Evolutionary conservation across 2,888 invertebrate species (phyloP).

Genomic region (Stegana nigrithorax): DNA sequence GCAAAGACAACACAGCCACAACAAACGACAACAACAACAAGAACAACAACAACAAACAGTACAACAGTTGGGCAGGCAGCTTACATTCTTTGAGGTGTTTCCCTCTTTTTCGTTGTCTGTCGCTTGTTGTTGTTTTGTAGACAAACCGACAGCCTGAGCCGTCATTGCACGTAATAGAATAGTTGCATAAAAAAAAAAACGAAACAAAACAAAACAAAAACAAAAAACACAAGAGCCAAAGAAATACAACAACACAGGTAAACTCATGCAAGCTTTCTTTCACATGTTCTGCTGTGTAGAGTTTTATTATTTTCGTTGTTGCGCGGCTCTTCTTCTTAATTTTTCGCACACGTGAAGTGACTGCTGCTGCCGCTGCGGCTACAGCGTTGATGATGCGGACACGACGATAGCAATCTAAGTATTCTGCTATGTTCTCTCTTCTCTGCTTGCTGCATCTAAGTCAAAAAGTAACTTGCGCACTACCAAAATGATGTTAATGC

Average conservation of each 20-base stretch:
- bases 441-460: neutral
- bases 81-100: slow-evolving; percentile 58
- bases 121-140: neutral
- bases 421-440: slow-evolving; percentile 55
- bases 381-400: slow-evolving; percentile 57
- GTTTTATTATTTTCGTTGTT: neutral
- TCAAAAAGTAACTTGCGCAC: too few species aligned
- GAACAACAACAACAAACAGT: too few species aligned
- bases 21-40: too few species aligned
- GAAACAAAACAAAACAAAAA: neutral
- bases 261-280: slow-evolving; percentile 1
- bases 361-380: slow-evolving; percentile 32
- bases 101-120: slow-evolving; percentile 26
- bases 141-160: neutral
- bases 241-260: neutral
- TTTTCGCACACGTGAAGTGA: neutral
- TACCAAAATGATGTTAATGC: neutral
- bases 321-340: neutral
- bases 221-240: neutral
- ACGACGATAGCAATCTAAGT: slow-evolving; percentile 63
- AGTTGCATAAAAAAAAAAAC: neutral
- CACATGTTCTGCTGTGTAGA: slow-evolving; percentile 15
- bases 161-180: neutral
- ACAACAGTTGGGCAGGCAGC: neutral
- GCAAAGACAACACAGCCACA: slow-evolving; percentile 30